Evolutionary conservation across 2,888 invertebrate species (phyloP), one percentile per base, ranked within the genome.

Genomic region (Sipha maydis): DNA sequence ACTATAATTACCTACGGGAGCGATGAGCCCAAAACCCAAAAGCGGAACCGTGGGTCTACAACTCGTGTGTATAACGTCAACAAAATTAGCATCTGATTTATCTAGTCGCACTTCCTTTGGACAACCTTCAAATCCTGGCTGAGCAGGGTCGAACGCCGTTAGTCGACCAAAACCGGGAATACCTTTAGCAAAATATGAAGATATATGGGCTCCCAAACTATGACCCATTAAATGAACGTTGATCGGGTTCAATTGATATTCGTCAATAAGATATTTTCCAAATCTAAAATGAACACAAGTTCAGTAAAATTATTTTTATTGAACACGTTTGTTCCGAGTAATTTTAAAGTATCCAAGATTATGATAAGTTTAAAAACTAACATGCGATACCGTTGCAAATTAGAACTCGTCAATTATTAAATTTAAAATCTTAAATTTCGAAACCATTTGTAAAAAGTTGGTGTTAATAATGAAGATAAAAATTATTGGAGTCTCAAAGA

Each of bases 31-130:
- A 56, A 94, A 93, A 17, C 94, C 94, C n/a, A 94, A 91, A 89
- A 92, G 92, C 28, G 92, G 92, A 75, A 94, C 91, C 21, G 93
- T 91, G 83, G 93, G 92, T 0, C 93, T 90, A 34, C 91, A 94
- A 89, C 94, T 94, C 0, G 95, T 95, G 90, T 95, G 95, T 89
- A 95, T 94, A 56, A 94, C 92, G 90, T 95, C 95, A 0, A 95
- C 94, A 83, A 93, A 94, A 48, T 93, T 92, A 0, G 95, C 95
- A 90, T 95, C 94, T 0, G 92, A 91, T 8, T 92, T 91, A 90
- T 94, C 94, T 89, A 95, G 91, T 19, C 93, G 92, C 90, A 94
- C 93, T 0, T 92, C 91, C 19, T 91, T 90, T 85, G 91, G 91
- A 83, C 91, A 91, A 5, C 91, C 92, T 28, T 92, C 92, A 91